Percentiles rank a stretch among this genome's conserved stretches.
Conservation (phyloP, 2,113 vertebrate species). For the Toxotes chatareus region DNA sequence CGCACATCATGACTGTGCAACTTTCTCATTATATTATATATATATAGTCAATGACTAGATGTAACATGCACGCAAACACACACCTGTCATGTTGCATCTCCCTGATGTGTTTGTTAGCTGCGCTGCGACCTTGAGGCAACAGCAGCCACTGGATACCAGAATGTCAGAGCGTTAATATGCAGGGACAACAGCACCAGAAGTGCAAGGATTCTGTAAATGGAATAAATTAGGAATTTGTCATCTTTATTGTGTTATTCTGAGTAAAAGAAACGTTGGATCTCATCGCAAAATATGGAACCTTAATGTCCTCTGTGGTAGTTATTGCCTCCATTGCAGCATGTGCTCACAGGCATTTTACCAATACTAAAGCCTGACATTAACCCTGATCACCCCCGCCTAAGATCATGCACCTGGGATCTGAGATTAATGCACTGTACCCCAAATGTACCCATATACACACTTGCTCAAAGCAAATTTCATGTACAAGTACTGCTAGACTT, state of each 20-base stretch:
- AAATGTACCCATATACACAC: too few species aligned
- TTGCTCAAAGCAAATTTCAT: too few species aligned
- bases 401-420: too few species aligned
- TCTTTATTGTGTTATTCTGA: not conserved
- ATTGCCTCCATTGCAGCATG: too few species aligned
- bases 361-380: too few species aligned
- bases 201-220: not conserved
- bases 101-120: slow-evolving; percentile 41
- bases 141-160: not conserved
- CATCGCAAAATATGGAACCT: not conserved
- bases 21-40: not conserved
- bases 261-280: not conserved
- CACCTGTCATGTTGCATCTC: slow-evolving; percentile 26
- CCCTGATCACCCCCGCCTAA: too few species aligned
- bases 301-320: too few species aligned
- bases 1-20: not conserved
- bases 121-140: slow-evolving; percentile 38
- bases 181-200: not conserved
- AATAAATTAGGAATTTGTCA: not conserved
- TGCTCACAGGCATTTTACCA: too few species aligned
- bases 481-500: too few species aligned
- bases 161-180: not conserved
- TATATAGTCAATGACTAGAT: slow-evolving; percentile 12
- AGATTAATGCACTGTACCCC: too few species aligned
- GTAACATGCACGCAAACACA: slow-evolving; percentile 3